Percentiles rank a stretch among this genome's conserved stretches.
Evolutionary conservation across 2,888 invertebrate species (phyloP).

Genomic region (Drosophila mimetica): DNA sequence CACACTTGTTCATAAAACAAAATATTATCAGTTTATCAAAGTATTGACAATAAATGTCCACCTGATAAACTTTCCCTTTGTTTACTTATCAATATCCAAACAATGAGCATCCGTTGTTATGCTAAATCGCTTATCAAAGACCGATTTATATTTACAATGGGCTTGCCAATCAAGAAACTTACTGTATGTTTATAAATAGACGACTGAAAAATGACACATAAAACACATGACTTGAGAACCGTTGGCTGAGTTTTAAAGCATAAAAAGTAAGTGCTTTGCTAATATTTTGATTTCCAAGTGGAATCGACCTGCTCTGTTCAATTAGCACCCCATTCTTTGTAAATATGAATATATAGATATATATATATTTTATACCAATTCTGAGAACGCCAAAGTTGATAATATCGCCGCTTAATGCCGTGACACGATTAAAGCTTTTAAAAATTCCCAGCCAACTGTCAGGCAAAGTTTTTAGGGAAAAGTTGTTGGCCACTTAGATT

Average conservation of each 20-base stretch:
- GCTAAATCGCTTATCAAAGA: slow-evolving; percentile 7
- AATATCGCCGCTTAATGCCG: slow-evolving; percentile 49
- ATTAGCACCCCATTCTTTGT: slow-evolving; percentile 29
- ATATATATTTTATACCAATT: neutral
- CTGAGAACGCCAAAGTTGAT: slow-evolving; percentile 27
- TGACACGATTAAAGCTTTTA: slow-evolving; percentile 62
- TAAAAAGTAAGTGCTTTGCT: slow-evolving; percentile 2
- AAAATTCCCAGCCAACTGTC: slow-evolving; percentile 56
- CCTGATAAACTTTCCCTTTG: neutral
- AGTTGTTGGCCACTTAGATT: slow-evolving; percentile 79
- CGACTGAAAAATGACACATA: slow-evolving; percentile 18
- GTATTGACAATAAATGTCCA: slow-evolving; percentile 2
- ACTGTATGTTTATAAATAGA: slow-evolving; percentile 20
- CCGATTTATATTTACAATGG: slow-evolving; percentile 15
- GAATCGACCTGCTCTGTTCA: slow-evolving; percentile 7
- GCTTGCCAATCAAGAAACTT: slow-evolving; percentile 2
- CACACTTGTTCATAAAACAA: neutral
- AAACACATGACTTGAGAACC: slow-evolving; percentile 2
- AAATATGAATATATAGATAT: neutral
- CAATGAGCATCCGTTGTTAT: slow-evolving; percentile 1
- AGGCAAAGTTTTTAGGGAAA: slow-evolving; percentile 57
- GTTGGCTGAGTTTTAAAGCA: neutral
- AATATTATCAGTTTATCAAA: slow-evolving; percentile 1
- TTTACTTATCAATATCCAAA: neutral
- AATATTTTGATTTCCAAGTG: slow-evolving; percentile 9